Conservation (phyloP, 2,797 vertebrate species). For the Okamejei kenojei region DNA sequence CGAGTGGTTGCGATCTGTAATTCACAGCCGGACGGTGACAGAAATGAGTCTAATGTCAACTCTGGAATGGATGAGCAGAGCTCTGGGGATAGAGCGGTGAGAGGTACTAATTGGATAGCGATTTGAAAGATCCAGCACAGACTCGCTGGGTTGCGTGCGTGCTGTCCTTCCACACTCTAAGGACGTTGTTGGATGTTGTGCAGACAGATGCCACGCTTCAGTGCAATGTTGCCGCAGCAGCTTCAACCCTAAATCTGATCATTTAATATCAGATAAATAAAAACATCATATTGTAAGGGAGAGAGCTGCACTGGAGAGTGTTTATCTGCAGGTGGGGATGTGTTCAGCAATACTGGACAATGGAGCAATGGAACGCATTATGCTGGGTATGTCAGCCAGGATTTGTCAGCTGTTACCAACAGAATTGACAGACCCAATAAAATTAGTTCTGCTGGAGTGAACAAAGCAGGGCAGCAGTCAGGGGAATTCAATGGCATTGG, state of each 20-base stretch:
- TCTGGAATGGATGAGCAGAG: neutral
- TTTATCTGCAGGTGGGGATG: no score
- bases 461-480: neutral
- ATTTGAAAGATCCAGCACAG: neutral
- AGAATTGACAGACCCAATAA: slow-evolving; percentile 22
- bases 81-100: neutral
- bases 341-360: neutral
- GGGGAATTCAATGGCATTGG: neutral
- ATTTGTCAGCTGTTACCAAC: slow-evolving; percentile 18
- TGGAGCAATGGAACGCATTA: slow-evolving; percentile 5
- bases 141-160: neutral
- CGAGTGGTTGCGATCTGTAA: neutral
- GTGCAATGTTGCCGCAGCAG: neutral
- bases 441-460: slow-evolving; percentile 25
- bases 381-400: neutral
- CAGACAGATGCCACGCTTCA: neutral
- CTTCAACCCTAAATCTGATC: neutral
- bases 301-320: neutral
- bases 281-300: neutral
- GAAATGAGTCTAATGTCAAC: neutral
- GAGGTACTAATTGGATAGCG: neutral
- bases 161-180: neutral
- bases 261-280: neutral
- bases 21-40: neutral
- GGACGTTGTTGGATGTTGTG: neutral